A percentile compares a stretch with the other conserved stretches of the same genome.
These are phyloP conservation scores for Diabrotica virgifera DNA, from an alignment of 1,140 invertebrate genomes.

Conservation along the genomic window DNA sequence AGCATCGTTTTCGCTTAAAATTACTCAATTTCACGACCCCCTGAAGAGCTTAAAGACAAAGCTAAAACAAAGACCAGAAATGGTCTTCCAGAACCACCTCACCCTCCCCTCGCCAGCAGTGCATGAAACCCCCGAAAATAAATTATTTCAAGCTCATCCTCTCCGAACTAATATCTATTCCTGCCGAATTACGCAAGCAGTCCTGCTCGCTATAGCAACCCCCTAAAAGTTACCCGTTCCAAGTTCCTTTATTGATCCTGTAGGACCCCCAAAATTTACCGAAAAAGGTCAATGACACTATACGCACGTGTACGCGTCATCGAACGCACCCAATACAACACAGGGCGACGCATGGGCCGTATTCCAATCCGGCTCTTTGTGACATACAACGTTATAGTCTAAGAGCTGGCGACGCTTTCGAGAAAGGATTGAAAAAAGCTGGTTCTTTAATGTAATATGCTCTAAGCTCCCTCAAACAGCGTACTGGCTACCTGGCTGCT, in stretches of 20 bases:
- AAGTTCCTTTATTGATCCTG: constrained; percentile 9
- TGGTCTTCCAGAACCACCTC: neutral
- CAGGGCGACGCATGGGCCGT: too few species aligned
- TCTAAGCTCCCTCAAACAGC: too few species aligned
- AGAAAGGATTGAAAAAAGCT: too few species aligned
- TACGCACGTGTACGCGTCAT: constrained; percentile 3
- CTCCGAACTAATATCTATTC: constrained; percentile 14
- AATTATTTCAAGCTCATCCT: constrained; percentile 6
- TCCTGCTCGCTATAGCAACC: constrained; percentile 14
- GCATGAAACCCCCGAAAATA: neutral
- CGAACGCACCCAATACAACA: neutral
- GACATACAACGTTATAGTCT: too few species aligned
- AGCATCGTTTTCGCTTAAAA: neutral
- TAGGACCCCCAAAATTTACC: constrained; percentile 7
- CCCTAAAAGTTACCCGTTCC: constrained; percentile 3
- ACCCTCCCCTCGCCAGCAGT: neutral
- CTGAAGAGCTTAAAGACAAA: neutral
- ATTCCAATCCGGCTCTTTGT: too few species aligned
- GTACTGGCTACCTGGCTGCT: too few species aligned
- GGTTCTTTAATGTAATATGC: too few species aligned
- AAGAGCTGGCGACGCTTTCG: too few species aligned
- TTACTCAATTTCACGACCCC: neutral
- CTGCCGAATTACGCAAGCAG: constrained; percentile 2
- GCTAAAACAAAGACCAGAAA: neutral
- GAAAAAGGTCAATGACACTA: constrained; percentile 3